phyloP scores from a whole-genome alignment of 2,797 vertebrate genomes.

The Halcyon leucocephala region DNA sequence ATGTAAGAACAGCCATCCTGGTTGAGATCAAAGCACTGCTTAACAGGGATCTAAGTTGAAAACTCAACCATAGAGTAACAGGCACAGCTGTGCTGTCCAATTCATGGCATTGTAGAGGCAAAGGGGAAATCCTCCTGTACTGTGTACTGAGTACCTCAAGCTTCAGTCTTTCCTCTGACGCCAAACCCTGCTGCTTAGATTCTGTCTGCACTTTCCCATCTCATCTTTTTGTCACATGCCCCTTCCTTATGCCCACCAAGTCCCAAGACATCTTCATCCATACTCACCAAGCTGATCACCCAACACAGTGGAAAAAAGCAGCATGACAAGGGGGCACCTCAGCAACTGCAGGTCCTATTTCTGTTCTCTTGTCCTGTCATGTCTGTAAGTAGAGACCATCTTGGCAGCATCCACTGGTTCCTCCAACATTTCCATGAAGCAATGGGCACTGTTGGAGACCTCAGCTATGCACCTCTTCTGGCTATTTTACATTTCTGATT shows the following conservation, averaged over 20 bases:
- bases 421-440: not conserved
- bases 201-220: not conserved
- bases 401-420: not conserved
- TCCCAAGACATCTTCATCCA: not conserved
- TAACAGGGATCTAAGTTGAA: not conserved
- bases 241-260: not conserved
- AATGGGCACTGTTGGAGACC: not conserved
- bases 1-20: not conserved
- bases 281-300: rapidly evolving
- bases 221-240: not conserved
- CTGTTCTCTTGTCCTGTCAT: not conserved
- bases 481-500: not conserved
- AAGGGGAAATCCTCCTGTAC: not conserved
- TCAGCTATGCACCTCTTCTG: not conserved
- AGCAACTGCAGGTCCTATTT: not conserved
- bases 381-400: not conserved
- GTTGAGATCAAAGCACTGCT: not conserved
- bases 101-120: not conserved
- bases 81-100: not conserved
- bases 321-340: not conserved
- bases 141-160: not conserved
- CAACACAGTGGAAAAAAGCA: not conserved
- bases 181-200: not conserved
- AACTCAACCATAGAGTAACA: not conserved
- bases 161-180: not conserved